Evolutionary conservation across 2,888 invertebrate genomes (phyloP), one percentile per base, ranked within the genome.

Genomic region (Odontothrips loti): DNA sequence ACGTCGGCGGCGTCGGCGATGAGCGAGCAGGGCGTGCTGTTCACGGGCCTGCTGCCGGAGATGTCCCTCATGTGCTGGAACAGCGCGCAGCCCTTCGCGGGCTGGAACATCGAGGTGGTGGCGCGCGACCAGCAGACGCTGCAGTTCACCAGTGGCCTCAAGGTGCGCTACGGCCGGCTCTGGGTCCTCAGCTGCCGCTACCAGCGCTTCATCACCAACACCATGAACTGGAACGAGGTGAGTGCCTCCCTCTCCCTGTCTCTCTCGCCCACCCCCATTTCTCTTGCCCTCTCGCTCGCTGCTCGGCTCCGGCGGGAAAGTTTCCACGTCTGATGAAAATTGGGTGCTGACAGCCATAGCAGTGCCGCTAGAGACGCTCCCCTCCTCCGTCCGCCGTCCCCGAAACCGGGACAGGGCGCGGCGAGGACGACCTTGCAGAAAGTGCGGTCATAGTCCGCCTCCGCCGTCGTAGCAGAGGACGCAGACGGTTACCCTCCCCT

Each of bases 51-150:
- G 68, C 87, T 87, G 81, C 85, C 86, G 82, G 84, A 85, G 82
- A 88, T 87, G 48, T 86, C 88, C 1, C 83, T 88, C 34, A 87
- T 87, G 47, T 88, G 87, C 83, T 88, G 88, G 87, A 87, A 88
- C 85, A 87, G 87, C 81, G 86, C 86, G 83, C 85, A 85, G 80
- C 86, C 87, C 47, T 87, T 87, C 82, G 84, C 83, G 11, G 85
- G 85, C 9, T 86, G 87, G 51, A 86, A 87, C 84, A 84, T 88
- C 78, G 86, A 86, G 47, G 84, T 85, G 79, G 82, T 87, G 47
- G 86, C 85, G 3, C 85, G 85, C 82, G 87, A 87, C 82, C 86
- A 85, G 81, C 84, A 84, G 80, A 84, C 83, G 27, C 84, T 87
- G 63, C 87, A 87, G 83, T 87, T 87, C 84, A 85, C 87, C 82